Percentiles rank a stretch among this genome's conserved stretches.
phyloP scores from a whole-genome alignment of 1,140 invertebrate genomes.

The Anagrus nilaparvatae region DNA sequence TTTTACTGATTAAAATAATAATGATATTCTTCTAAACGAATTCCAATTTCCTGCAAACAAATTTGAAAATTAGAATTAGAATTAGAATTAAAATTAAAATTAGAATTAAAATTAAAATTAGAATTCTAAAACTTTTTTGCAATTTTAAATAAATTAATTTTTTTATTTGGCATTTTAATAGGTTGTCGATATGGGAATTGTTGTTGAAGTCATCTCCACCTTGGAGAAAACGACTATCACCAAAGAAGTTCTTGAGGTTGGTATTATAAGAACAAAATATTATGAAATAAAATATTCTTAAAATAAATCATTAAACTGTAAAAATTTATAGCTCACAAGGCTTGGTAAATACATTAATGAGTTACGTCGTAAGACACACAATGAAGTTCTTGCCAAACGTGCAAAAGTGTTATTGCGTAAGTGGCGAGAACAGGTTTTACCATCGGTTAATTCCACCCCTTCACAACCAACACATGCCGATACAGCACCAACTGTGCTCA shows the following conservation, averaged over 20 bases:
- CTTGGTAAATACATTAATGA: conserved; percentile 91
- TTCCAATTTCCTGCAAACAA: no score
- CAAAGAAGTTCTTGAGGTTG: conserved; percentile 88
- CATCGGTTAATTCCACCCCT: conserved; percentile 38
- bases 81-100: no score
- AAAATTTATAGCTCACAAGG: conserved; percentile 58
- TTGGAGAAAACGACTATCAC: conserved; percentile 89
- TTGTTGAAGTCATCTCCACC: conserved; percentile 82
- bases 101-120: no score
- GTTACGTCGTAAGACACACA: conserved; percentile 70
- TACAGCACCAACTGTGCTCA: conserved; percentile 34
- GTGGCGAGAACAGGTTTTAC: conserved; percentile 77
- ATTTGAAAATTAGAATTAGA: no score
- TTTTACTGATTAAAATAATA: no score
- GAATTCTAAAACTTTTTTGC: no score
- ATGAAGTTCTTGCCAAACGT: conserved; percentile 72
- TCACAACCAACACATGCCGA: conserved; percentile 32
- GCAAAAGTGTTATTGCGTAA: conserved; percentile 83
- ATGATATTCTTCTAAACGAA: no score
- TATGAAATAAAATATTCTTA: background rate
- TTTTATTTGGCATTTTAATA: conserved; percentile 39
- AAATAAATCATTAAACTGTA: background rate
- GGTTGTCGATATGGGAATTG: conserved; percentile 89
- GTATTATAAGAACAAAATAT: conserved; percentile 1
- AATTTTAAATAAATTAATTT: no score